Conservation (phyloP, 2,888 invertebrate species). For the Synergus itoensis region DNA sequence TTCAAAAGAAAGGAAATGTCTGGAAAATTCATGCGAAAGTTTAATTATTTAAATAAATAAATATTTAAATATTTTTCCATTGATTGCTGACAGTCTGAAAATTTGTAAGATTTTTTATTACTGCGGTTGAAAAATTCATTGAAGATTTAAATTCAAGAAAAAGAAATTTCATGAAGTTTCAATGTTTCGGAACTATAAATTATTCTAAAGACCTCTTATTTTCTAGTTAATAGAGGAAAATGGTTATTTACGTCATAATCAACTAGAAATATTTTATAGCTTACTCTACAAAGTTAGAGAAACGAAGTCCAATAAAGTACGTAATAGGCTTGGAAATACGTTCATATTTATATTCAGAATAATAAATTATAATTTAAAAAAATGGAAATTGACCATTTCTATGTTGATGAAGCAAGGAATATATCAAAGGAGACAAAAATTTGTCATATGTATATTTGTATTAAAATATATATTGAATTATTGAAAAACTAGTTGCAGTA, state of each 20-base stretch:
- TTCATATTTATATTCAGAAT: not conserved
- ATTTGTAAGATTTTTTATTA: not conserved
- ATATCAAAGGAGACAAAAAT: too few species aligned
- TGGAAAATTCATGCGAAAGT: constrained; percentile 17
- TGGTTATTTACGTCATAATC: constrained; percentile 16
- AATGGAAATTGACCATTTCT: too few species aligned
- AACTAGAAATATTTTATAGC: not conserved
- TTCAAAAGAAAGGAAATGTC: not conserved
- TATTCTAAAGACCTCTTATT: constrained; percentile 17
- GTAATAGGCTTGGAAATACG: not conserved
- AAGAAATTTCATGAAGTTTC: not conserved
- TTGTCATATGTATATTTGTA: too few species aligned
- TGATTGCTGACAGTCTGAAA: not conserved
- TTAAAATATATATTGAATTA: too few species aligned
- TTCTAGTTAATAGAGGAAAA: constrained; percentile 18
- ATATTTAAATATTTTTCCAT: not conserved
- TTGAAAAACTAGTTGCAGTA: too few species aligned
- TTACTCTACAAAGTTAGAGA: not conserved
- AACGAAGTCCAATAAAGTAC: not conserved
- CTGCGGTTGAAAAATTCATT: not conserved
- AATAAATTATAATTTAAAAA: too few species aligned
- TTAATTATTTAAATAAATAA: not conserved
- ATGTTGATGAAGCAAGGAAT: too few species aligned
- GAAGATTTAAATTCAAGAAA: not conserved
- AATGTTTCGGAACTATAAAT: constrained; percentile 2